These are phyloP conservation scores for Sitodiplosis mosellana DNA, from an alignment of 1,140 invertebrate genomes.

Conservation along the genomic window DNA sequence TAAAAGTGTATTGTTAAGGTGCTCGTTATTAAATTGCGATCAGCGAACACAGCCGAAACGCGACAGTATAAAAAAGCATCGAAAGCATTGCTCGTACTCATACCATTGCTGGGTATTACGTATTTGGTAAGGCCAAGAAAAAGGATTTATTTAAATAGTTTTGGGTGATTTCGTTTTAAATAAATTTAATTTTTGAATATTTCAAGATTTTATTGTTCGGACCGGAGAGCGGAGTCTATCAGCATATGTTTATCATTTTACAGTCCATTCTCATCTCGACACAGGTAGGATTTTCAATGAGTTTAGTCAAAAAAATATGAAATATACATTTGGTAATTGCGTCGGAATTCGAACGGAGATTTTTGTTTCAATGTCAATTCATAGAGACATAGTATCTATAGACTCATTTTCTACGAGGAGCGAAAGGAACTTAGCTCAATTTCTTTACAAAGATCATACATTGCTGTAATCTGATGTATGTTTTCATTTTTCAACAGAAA, in stretches of 20 bases:
- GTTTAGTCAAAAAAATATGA: not conserved
- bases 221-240: constrained; percentile 51
- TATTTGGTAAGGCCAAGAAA: constrained; percentile 69
- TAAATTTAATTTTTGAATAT: constrained; percentile 59
- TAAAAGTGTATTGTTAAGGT: constrained; percentile 34
- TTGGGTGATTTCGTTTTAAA: too few species aligned
- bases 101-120: constrained; percentile 72
- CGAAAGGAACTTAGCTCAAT: too few species aligned
- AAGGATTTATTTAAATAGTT: too few species aligned
- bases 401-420: too few species aligned
- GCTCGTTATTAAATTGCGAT: constrained; percentile 77
- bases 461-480: too few species aligned
- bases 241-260: constrained; percentile 56
- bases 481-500: too few species aligned
- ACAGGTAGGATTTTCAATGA: not conserved
- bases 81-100: constrained; percentile 71
- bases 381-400: too few species aligned
- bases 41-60: constrained; percentile 68
- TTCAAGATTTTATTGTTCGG: constrained; percentile 32
- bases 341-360: too few species aligned
- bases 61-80: constrained; percentile 77
- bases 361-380: too few species aligned
- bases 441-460: too few species aligned
- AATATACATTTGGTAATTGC: too few species aligned
- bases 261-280: not conserved